Evolutionary conservation across 2,888 invertebrate genomes (phyloP).

Genomic region (Drosophila planitibia): DNA sequence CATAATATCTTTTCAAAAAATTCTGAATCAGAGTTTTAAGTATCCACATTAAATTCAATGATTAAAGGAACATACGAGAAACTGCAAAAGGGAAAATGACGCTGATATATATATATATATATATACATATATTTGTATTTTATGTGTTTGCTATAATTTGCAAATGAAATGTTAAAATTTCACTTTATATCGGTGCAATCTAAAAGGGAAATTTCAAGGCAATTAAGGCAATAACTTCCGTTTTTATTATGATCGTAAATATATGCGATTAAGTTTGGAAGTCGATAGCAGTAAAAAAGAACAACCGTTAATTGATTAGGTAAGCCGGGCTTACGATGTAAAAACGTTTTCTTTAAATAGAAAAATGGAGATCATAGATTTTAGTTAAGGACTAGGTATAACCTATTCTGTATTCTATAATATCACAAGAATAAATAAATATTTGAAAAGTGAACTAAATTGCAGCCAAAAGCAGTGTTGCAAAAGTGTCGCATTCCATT

Average conservation of each 20-base stretch:
- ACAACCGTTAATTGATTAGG: neutral
- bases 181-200: constrained; percentile 12
- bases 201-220: constrained; percentile 6
- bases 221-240: neutral
- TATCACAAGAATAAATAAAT: neutral
- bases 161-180: constrained; percentile 20
- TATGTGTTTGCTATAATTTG: neutral
- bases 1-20: neutral
- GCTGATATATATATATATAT: neutral
- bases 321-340: neutral
- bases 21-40: neutral
- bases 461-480: constrained; percentile 10
- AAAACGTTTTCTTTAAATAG: neutral
- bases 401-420: neutral
- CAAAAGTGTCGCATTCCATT: constrained; percentile 19
- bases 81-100: neutral
- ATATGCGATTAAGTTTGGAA: neutral
- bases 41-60: neutral
- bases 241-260: neutral
- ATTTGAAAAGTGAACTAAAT: neutral
- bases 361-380: neutral
- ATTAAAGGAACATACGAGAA: neutral
- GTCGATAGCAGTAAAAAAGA: neutral
- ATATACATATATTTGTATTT: neutral
- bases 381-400: neutral